Conservation (phyloP, 2,797 vertebrate species). For the Nyctibius grandis region DNA sequence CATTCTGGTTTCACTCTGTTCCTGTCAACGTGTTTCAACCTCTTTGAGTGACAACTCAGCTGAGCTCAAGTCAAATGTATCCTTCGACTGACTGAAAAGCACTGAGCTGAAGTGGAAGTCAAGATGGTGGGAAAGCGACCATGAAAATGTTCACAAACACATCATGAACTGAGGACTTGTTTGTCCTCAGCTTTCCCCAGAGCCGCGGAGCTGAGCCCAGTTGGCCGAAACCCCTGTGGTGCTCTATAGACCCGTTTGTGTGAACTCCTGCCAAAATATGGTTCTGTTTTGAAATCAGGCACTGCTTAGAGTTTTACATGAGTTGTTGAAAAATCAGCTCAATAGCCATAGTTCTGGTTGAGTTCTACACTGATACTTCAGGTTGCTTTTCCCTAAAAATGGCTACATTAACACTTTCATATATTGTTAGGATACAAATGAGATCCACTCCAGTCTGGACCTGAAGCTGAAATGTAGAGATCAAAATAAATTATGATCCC, state of each 20-base stretch:
- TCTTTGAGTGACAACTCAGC: not conserved
- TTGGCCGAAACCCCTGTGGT: not conserved
- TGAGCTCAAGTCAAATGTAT: not conserved
- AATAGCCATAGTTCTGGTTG: not conserved
- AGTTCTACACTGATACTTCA: not conserved
- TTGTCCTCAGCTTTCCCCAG: not conserved
- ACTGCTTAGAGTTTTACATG: not conserved
- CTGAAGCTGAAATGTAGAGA: not conserved
- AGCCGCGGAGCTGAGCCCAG: not conserved
- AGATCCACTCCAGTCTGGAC: not conserved
- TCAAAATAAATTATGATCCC: not conserved
- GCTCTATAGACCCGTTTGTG: not conserved
- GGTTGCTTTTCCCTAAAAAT: not conserved
- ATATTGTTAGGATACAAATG: not conserved
- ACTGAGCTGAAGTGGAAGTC: not conserved
- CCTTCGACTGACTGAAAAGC: not conserved
- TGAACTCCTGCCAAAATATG: not conserved
- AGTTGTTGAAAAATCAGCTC: not conserved
- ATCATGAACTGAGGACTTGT: not conserved
- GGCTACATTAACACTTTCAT: not conserved
- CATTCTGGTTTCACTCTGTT: not conserved
- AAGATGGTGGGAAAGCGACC: not conserved
- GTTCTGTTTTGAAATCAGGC: not conserved
- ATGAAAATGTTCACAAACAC: not conserved
- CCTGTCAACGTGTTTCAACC: not conserved